Evolutionary conservation across 2,113 vertebrate genomes (phyloP).

Genomic region (Todiramphus saurophagus): DNA sequence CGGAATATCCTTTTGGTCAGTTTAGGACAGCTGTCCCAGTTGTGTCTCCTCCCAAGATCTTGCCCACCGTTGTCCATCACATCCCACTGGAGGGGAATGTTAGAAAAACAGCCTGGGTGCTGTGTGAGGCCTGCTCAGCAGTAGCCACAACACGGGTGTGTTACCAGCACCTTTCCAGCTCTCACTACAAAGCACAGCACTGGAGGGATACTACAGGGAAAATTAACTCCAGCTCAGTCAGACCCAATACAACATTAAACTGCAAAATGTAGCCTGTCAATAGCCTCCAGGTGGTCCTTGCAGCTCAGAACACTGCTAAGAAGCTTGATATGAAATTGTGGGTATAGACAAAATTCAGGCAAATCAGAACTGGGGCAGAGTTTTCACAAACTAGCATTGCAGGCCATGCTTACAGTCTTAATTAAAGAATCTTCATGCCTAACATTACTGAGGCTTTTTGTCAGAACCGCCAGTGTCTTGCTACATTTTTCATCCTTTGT

Average conservation of each 20-base stretch:
- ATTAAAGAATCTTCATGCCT: background rate
- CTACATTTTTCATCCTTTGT: background rate
- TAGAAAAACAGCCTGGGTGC: no score
- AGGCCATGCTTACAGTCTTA: background rate
- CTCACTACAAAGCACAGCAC: no score
- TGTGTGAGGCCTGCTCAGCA: no score
- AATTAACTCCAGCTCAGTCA: no score
- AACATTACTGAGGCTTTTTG: background rate
- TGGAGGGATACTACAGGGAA: no score
- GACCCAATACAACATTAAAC: background rate
- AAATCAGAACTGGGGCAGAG: background rate
- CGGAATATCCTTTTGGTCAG: no score
- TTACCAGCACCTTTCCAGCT: no score
- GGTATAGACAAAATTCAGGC: background rate
- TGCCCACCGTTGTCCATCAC: no score
- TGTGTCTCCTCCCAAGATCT: no score
- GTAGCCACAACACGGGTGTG: no score
- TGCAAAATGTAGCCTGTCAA: background rate
- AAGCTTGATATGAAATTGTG: background rate
- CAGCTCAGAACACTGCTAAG: background rate
- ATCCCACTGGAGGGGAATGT: no score
- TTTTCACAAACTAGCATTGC: background rate
- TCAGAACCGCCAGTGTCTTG: background rate
- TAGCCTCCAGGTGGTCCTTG: background rate
- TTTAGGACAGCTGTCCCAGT: no score